Percentiles rank a stretch among this genome's conserved stretches.
Conservation (phyloP, 2,797 vertebrate genomes). For the Tamandua tetradactyla region DNA sequence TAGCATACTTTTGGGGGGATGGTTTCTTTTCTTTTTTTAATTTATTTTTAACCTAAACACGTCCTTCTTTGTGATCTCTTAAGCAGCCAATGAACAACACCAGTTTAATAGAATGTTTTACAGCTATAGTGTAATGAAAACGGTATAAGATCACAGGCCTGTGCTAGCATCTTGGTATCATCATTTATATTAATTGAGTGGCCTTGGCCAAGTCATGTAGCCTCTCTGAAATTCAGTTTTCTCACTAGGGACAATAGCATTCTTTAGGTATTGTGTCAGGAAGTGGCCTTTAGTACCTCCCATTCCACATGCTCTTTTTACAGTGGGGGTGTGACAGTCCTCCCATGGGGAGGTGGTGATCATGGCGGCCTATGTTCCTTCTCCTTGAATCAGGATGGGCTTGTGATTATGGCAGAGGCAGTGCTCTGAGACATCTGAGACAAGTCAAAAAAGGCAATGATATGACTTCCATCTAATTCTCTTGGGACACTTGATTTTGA, state of each 20-base stretch:
- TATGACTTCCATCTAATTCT: not conserved
- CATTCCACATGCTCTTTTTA: not conserved
- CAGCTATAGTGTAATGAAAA: not conserved
- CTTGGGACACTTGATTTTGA: not conserved
- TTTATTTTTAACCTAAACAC: not conserved
- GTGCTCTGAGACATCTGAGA: not conserved
- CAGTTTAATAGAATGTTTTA: not conserved
- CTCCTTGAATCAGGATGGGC: not conserved
- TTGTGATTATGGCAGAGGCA: not conserved
- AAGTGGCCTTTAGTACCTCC: not conserved
- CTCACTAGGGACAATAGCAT: not conserved
- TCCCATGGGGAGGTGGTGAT: not conserved
- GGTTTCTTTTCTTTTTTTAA: not conserved
- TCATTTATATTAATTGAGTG: not conserved
- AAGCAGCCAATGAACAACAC: not conserved
- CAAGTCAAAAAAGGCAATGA: not conserved
- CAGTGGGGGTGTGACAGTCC: not conserved
- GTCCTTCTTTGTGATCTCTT: not conserved
- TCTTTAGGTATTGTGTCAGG: not conserved
- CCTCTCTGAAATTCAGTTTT: not conserved
- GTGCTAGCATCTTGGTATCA: not conserved
- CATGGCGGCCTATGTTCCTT: not conserved
- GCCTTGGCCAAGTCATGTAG: not conserved
- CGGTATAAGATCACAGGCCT: not conserved
- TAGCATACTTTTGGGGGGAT: not conserved